Evolutionary conservation across 1,140 invertebrate genomes (phyloP), one percentile per base, ranked within the genome.

Genomic region (Drosophila lini): DNA sequence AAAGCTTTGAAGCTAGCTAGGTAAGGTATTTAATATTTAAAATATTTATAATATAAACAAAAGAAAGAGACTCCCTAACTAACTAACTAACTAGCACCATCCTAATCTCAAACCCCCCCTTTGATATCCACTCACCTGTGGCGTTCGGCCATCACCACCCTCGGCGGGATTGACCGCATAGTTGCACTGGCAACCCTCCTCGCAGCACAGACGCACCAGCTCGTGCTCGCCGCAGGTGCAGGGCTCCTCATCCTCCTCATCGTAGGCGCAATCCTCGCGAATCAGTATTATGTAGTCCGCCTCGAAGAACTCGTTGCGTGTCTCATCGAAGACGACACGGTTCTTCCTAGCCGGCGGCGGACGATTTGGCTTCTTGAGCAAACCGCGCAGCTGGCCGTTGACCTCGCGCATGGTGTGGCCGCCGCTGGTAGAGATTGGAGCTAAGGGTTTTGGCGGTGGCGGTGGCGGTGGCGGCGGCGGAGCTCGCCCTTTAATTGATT

Each of bases 281-380:
- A 97, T 96, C 25, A 97, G 93, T 79, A 97, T 97, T 71, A 97
- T 97, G 82, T 97, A 97, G 92, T 97, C 96, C 3, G 96, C 96
- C 61, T 97, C 96, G 91, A 97, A 97, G 92, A 97, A 97, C 92
- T 97, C 96, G 92, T 97, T 97, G 22, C 96, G 94, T 70, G 95
- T 96, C 92, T 97, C 96, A 90, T 97, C 96, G 78, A 97, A 97
- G 11, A 96, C 95, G 1, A 97, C 96, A n/a, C 96, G 94, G 90
- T 96, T 94, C 85, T 96, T 96, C 7, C 91, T 79, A 15, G 77
- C 68, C 10, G 91, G 81, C 52, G 91, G 88, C 69, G 91, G 91
- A 13, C 91, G 76, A 82, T 92, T 92, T 8, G 92, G 91, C 63
- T 92, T 92, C 62, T 92, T 92, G 15, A 92, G 73, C 41, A 92